phyloP scores from a whole-genome alignment of 2,113 vertebrate genomes.

The Engystomops pustulosus region DNA sequence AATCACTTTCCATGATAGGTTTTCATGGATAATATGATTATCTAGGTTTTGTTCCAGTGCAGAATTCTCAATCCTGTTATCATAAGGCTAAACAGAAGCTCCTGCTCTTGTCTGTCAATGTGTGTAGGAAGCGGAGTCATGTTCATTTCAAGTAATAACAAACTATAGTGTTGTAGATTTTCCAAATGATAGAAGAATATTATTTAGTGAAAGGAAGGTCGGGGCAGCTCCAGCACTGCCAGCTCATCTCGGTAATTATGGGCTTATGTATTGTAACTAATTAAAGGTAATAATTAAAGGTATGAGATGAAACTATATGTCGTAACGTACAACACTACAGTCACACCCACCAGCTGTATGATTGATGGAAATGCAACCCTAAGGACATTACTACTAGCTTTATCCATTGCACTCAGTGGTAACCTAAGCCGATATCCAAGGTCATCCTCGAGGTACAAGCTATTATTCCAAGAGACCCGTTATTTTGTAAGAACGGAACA shows the following conservation, averaged over 20 bases:
- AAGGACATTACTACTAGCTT: background rate
- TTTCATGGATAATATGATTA: conserved; percentile 26
- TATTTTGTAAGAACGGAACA: background rate
- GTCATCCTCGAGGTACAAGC: background rate
- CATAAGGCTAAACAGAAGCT: conserved; percentile 12
- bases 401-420: background rate
- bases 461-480: background rate
- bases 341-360: background rate
- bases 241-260: background rate
- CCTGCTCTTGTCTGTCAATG: conserved; percentile 1
- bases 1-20: conserved; percentile 13
- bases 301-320: background rate
- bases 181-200: conserved; percentile 9
- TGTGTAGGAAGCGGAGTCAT: background rate
- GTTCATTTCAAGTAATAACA: background rate
- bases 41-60: conserved; percentile 29
- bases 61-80: conserved; percentile 8
- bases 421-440: too few species aligned
- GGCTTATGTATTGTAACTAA: conserved; percentile 22
- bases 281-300: conserved; percentile 11
- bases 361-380: background rate
- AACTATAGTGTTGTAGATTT: background rate
- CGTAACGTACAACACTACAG: background rate
- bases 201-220: background rate
- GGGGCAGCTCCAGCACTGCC: background rate